These are phyloP conservation scores for Machaerirhynchus nigripectus DNA, from an alignment of 2,113 vertebrate species.

Conservation along the genomic window DNA sequence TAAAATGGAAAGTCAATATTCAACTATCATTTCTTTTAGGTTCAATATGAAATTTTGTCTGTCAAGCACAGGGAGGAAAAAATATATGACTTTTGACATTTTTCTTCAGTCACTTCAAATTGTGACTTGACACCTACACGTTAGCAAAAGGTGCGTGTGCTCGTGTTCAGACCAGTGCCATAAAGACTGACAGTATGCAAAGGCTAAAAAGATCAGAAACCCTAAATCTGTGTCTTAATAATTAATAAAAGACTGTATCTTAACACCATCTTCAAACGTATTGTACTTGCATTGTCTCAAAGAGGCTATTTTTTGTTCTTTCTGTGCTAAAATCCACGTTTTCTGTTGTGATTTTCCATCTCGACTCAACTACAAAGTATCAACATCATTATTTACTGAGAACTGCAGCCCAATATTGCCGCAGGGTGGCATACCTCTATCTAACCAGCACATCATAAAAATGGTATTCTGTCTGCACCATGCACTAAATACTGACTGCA, in stretches of 20 bases:
- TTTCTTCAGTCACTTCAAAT: constrained; percentile 17
- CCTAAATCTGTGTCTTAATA: neutral
- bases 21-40: constrained; percentile 22
- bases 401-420: neutral
- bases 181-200: neutral
- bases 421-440: neutral
- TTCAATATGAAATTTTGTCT: constrained; percentile 31
- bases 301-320: neutral
- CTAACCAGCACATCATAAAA: neutral
- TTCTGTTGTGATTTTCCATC: neutral
- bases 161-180: neutral
- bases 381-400: neutral
- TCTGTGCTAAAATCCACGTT: neutral
- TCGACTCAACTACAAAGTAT: neutral
- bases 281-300: neutral
- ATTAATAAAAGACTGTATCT: neutral
- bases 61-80: neutral
- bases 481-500: neutral
- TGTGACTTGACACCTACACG: neutral
- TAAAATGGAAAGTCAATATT: constrained; percentile 49
- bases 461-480: neutral
- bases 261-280: neutral
- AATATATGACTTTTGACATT: neutral
- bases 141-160: neutral
- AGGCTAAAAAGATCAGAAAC: neutral